Percentiles rank a stretch among this genome's conserved stretches.
Conservation (phyloP, 1,140 invertebrate genomes). For the Pectinophora gossypiella region DNA sequence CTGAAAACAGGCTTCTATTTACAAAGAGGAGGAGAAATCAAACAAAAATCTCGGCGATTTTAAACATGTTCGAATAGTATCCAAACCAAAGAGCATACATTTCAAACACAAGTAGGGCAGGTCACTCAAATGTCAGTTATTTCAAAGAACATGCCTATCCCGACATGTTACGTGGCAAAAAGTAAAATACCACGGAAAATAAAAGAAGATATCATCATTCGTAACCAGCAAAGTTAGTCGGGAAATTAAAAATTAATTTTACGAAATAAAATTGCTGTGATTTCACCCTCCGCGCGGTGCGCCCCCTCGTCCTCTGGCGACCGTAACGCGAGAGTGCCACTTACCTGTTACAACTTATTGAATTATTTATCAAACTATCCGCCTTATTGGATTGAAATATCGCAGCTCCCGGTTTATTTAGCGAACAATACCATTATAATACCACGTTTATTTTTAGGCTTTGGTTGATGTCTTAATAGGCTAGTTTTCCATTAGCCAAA, state of each 20-base stretch:
- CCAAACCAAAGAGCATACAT: too few species aligned
- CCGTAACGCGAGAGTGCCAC: constrained; percentile 61
- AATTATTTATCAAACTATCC: constrained; percentile 70
- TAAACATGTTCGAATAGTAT: too few species aligned
- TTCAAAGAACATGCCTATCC: too few species aligned
- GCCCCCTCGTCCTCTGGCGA: constrained; percentile 38
- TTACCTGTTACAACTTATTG: constrained; percentile 68
- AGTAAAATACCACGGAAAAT: background rate
- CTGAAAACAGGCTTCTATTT: too few species aligned
- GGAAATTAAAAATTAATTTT: constrained; percentile 48
- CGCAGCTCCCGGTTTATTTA: constrained; percentile 17
- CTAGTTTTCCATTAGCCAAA: too few species aligned
- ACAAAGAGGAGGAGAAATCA: too few species aligned
- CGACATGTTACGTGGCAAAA: background rate
- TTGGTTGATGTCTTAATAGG: too few species aligned
- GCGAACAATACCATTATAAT: background rate
- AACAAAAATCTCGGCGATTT: too few species aligned
- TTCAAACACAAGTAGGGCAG: too few species aligned
- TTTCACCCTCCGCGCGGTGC: constrained; percentile 33
- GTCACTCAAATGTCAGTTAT: too few species aligned
- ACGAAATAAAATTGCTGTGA: constrained; percentile 51
- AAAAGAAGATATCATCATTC: constrained; percentile 2
- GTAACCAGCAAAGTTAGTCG: constrained; percentile 20
- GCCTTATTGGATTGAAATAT: constrained; percentile 70
- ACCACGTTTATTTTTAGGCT: too few species aligned